Conservation (phyloP, 2,797 vertebrate genomes). For the Crax fasciolata region DNA sequence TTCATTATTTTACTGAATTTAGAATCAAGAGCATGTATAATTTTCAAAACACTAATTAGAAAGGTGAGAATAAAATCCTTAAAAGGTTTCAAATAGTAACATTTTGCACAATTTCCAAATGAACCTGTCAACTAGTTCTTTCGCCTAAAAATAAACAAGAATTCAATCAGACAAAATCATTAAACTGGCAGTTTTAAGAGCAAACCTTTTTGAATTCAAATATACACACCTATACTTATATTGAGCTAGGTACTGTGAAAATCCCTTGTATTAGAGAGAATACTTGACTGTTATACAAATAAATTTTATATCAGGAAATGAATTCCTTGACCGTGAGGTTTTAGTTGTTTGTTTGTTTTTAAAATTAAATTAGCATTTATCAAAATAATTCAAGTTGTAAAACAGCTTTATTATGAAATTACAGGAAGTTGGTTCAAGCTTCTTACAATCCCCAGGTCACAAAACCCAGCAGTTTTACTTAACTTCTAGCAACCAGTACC, state of each 20-base stretch:
- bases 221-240: constrained; percentile 57
- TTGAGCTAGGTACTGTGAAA: constrained; percentile 40
- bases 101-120: constrained; percentile 56
- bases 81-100: constrained; percentile 35
- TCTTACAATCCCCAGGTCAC: not conserved
- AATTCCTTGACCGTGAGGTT: constrained; percentile 44
- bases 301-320: constrained; percentile 67
- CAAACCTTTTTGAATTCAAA: constrained; percentile 35
- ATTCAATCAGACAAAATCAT: constrained; percentile 68
- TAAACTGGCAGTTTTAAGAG: constrained; percentile 57
- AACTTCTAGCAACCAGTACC: not conserved
- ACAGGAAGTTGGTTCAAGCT: not conserved
- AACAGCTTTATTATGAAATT: constrained; percentile 37
- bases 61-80: constrained; percentile 62
- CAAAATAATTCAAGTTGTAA: constrained; percentile 46
- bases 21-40: constrained; percentile 43
- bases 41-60: constrained; percentile 67
- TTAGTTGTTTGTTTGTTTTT: constrained; percentile 56
- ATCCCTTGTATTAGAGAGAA: constrained; percentile 60
- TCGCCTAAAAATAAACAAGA: constrained; percentile 70
- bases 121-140: constrained; percentile 45
- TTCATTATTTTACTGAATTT: constrained; percentile 66
- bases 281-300: constrained; percentile 67
- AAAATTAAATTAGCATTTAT: constrained; percentile 33
- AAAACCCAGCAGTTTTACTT: not conserved